Conservation (phyloP, 2,888 invertebrate genomes). For the Chrysotoxum bicinctum region DNA sequence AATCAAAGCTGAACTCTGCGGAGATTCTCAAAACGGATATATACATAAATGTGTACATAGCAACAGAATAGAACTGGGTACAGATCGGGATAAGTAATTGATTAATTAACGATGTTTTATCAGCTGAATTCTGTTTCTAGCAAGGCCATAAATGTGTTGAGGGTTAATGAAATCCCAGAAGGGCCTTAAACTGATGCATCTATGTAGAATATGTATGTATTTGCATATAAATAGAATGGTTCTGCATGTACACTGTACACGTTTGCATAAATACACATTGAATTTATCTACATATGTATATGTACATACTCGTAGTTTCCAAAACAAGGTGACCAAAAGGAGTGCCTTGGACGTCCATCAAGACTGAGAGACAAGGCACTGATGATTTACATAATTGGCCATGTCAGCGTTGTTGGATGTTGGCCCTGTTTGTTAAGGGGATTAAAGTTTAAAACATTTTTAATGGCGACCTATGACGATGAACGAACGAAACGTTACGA, state of each 20-base stretch:
- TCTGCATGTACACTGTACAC: background rate
- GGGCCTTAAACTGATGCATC: background rate
- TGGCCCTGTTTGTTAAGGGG: conserved; percentile 30
- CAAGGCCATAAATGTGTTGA: conserved; percentile 1
- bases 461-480: conserved; percentile 29
- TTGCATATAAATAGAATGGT: conserved; percentile 1
- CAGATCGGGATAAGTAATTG: conserved; percentile 8
- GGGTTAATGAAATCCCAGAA: conserved; percentile 2
- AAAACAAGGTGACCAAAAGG: conserved; percentile 29
- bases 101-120: conserved; percentile 57
- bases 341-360: conserved; percentile 23
- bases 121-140: conserved; percentile 15
- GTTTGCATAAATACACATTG: background rate
- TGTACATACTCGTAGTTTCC: background rate
- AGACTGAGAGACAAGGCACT: conserved; percentile 8
- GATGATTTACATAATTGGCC: conserved; percentile 47
- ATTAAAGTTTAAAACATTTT: conserved; percentile 43
- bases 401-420: conserved; percentile 26
- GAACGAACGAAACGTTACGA: background rate
- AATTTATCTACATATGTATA: background rate
- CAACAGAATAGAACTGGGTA: background rate
- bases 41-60: too few species aligned
- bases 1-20: background rate
- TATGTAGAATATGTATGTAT: background rate
- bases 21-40: background rate